phyloP scores from a whole-genome alignment of 2,888 invertebrate species.

The Caenorhabditis sulstoni region DNA sequence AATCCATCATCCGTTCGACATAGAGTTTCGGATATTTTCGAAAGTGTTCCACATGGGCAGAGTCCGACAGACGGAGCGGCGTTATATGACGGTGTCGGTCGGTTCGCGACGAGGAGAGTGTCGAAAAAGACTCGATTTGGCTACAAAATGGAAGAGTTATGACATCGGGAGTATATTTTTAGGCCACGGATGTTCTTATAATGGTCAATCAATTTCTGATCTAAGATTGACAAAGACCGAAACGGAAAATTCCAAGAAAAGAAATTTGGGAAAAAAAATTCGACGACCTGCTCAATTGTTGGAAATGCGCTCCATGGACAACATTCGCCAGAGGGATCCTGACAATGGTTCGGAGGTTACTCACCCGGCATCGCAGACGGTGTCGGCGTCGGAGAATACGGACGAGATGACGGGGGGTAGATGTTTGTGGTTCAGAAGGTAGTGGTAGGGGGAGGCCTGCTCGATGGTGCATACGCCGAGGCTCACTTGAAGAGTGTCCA shows the following conservation, averaged over 20 bases:
- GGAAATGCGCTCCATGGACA: too few relatives aligned
- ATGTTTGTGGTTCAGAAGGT: constrained; percentile 41
- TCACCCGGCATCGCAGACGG: constrained; percentile 40
- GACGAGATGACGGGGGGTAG: constrained; percentile 34
- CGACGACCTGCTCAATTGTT: too few relatives aligned
- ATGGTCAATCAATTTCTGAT: too few relatives aligned
- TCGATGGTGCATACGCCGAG: constrained; percentile 23
- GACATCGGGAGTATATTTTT: too few relatives aligned
- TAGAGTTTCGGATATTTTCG: constrained; percentile 51
- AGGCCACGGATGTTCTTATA: too few relatives aligned
- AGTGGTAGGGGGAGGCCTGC: constrained; percentile 38
- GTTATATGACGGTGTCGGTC: constrained; percentile 25
- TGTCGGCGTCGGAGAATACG: constrained; percentile 50
- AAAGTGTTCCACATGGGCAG: constrained; percentile 51
- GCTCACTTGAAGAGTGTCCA: background rate
- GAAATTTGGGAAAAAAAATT: too few relatives aligned
- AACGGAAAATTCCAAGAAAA: too few relatives aligned
- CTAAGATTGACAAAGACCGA: too few relatives aligned
- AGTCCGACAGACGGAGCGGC: constrained; percentile 34
- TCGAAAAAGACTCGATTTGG: constrained; percentile 29
- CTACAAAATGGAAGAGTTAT: too few relatives aligned
- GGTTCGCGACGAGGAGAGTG: constrained; percentile 2
- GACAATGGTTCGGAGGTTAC: too few relatives aligned
- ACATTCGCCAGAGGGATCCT: too few relatives aligned
- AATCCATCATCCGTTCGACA: constrained; percentile 34